phyloP scores from a whole-genome alignment of 2,113 vertebrate genomes.

The Ailurus styani region DNA sequence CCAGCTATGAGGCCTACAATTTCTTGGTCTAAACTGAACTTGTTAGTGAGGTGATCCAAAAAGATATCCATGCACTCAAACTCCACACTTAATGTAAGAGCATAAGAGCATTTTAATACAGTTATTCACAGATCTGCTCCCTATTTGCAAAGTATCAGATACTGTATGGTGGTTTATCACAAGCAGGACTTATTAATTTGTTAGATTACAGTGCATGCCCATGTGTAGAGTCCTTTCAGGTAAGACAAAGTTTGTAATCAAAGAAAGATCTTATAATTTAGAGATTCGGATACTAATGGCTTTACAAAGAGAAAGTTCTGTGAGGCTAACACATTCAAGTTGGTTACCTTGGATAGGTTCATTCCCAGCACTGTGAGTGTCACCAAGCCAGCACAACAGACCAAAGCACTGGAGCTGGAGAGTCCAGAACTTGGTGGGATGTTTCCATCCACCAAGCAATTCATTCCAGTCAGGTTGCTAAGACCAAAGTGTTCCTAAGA shows the following conservation, averaged over 20 bases:
- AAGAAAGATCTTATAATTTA: neutral
- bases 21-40: slow-evolving; percentile 69
- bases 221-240: slow-evolving; percentile 64
- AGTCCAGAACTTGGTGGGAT: slow-evolving; percentile 95
- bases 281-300: neutral
- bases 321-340: neutral
- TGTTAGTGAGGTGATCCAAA: slow-evolving; percentile 37
- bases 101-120: slow-evolving; percentile 53
- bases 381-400: slow-evolving; percentile 94
- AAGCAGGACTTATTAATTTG: slow-evolving; percentile 62
- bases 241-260: slow-evolving; percentile 30
- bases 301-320: neutral
- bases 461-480: slow-evolving; percentile 86
- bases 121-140: slow-evolving; percentile 40
- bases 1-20: slow-evolving; percentile 60
- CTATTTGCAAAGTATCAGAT: slow-evolving; percentile 54
- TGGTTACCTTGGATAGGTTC: slow-evolving; percentile 92
- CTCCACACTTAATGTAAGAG: slow-evolving; percentile 60
- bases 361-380: slow-evolving; percentile 90
- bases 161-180: slow-evolving; percentile 39
- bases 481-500: slow-evolving; percentile 91
- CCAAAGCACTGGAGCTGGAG: slow-evolving; percentile 96
- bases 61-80: slow-evolving; percentile 30
- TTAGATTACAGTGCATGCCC: slow-evolving; percentile 48
- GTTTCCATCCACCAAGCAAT: slow-evolving; percentile 93